These are phyloP conservation scores for Bombus huntii DNA, from an alignment of 1,140 invertebrate genomes.

Conservation along the genomic window DNA sequence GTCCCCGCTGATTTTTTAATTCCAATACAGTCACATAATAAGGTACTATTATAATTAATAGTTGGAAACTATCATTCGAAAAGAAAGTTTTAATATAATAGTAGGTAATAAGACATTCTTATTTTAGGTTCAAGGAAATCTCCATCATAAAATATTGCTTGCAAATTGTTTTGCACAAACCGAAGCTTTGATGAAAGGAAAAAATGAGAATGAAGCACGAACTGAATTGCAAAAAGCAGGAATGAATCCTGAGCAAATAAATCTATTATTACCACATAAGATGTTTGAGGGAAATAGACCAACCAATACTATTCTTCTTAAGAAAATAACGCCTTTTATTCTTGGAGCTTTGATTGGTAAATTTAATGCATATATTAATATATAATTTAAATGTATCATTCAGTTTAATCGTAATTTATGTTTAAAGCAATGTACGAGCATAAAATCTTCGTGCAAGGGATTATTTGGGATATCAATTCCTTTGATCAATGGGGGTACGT, in stretches of 20 bases:
- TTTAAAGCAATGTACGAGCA: constrained; percentile 97
- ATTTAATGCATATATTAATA: constrained; percentile 62
- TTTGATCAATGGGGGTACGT: constrained; percentile 99
- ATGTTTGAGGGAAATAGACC: constrained; percentile 98
- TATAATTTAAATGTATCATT: constrained; percentile 4
- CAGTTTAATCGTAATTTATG: constrained; percentile 50
- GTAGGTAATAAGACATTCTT: constrained; percentile 4
- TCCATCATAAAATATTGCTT: constrained; percentile 94
- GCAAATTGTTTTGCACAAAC: constrained; percentile 99
- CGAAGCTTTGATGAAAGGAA: constrained; percentile 97
- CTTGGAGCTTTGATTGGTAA: constrained; percentile 97
- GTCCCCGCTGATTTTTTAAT: constrained; percentile 99
- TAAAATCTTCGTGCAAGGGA: constrained; percentile 99
- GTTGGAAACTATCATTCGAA: neutral
- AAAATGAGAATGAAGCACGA: constrained; percentile 89
- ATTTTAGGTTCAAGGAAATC: constrained; percentile 77
- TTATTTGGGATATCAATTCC: constrained; percentile 99
- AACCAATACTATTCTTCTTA: constrained; percentile 98
- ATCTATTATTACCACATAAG: constrained; percentile 96
- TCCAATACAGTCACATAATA: constrained; percentile 96
- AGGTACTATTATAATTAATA: constrained; percentile 83
- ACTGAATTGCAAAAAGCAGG: constrained; percentile 89
- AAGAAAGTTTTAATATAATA: neutral
- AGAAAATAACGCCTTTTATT: constrained; percentile 96
- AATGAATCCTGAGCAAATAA: constrained; percentile 87